phyloP scores from a whole-genome alignment of 53 echinoderm and acorn worm genomes.

The Stichopus horrens region DNA sequence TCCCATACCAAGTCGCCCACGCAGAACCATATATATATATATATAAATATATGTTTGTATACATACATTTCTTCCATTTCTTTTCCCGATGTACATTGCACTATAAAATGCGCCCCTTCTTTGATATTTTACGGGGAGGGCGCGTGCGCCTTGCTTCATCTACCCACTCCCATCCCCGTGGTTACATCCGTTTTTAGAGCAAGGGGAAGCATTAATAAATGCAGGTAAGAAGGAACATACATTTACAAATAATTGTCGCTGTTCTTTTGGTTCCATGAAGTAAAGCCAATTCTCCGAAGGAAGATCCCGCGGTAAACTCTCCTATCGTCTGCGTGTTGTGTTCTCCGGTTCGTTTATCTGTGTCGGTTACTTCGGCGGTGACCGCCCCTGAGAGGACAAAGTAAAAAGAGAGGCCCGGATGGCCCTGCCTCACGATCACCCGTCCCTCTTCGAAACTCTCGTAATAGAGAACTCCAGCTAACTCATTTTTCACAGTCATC shows the following conservation, averaged over 20 bases:
- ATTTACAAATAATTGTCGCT: conserved; percentile 93
- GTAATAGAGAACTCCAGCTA: conserved; percentile 77
- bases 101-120: too few species aligned
- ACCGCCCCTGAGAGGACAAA: conserved; percentile 83
- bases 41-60: too few species aligned
- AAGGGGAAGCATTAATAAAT: too few species aligned
- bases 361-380: conserved; percentile 76
- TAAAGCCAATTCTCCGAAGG: conserved; percentile 88
- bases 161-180: too few species aligned
- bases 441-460: conserved; percentile 85
- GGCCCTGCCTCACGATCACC: conserved; percentile 85
- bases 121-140: too few species aligned
- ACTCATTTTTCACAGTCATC: conserved; percentile 59
- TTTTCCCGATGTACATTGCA: too few species aligned
- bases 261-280: conserved; percentile 80
- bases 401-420: conserved; percentile 94
- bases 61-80: too few species aligned
- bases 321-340: conserved; percentile 65
- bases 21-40: too few species aligned
- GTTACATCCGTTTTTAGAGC: too few species aligned
- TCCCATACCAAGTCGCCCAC: too few species aligned
- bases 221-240: conserved; percentile 19
- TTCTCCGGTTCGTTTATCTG: conserved; percentile 81
- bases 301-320: conserved; percentile 74
- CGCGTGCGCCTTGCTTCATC: too few species aligned